Evolutionary conservation across 2,113 vertebrate species (phyloP), one percentile per base, ranked within the genome.

Genomic region (Lates calcarifer): DNA sequence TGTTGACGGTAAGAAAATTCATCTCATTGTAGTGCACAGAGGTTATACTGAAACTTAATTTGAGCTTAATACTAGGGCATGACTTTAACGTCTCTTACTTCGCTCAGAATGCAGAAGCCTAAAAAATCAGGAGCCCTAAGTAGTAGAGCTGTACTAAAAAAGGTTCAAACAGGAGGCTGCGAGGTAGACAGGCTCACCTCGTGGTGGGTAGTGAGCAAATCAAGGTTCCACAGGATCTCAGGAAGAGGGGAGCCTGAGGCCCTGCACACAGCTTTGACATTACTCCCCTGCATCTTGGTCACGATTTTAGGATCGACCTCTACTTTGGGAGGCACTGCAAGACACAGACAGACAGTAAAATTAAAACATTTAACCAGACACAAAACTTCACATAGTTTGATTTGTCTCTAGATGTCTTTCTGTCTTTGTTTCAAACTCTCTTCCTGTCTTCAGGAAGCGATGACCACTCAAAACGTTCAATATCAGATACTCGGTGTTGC

Each of bases 211-310:
- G 94, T 93, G 87, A 98, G 91, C 74, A 96, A 94, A 80, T 95
- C 95, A 2, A 96, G 83, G 88, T 97, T 96, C 98, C 98, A 99
- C 84, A 88, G 90, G 41, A 99, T 90, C 79, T 94, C 93, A 14
- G 98, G 97, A 55, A 94, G 69, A 24, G 98, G 98, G 61, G 95
- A 92, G 0, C 98, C 98, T 0, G 94, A 92, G 26, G 96, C 96
- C 9, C 84, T 96, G 74, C 98, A 99, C 73, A 94, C 94, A 17
- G 98, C 86, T 0, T 91, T 95, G 41, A 97, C 84, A 53, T 96
- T 95, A 63, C 91, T 95, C 64, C 98, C 97, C 94, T 97, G 95
- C 90, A 96, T 96, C 89, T 96, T 90, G 0, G 95, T 97, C 85
- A 99, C 92, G 33, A 93, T 94, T 63, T 91, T 93, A 26, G 95